Evolutionary conservation across 2,113 vertebrate species (phyloP), one percentile per base, ranked within the genome.

Genomic region (Silurus asotus): DNA sequence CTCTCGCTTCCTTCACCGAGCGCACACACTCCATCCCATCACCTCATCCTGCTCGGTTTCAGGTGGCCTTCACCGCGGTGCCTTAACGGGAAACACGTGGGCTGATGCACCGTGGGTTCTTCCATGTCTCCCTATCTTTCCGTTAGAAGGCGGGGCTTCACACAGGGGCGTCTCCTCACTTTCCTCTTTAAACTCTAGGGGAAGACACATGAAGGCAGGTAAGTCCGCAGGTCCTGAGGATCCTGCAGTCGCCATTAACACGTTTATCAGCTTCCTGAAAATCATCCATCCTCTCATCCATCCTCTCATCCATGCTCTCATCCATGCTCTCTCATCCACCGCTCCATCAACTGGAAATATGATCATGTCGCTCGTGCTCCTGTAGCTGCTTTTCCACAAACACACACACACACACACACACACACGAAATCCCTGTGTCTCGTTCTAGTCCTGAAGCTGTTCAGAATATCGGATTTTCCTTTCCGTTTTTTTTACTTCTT

Each of bases 21-120:
- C 45, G 49, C 75, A n/a, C 53, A n/a, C 82, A 58, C 11, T 0
- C 37, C 76, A 69, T 6, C 25, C 37, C 72, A 76, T 53, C 59
- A 53, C 20, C 0, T 81, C 84, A 61, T 74, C n/a, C 64, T 86
- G 85, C 69, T 75, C 25, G 28, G 59, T 58, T 14, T 48, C 19
- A 17, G 8, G 1, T 19, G 8, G n/a, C 11, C 67, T 55, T 56
- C 84, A 56, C 7, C 8, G 14, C 64, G 23, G 19, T 7, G 58
- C 28, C 20, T 51, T 19, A 72, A 13, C 74, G 67, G 67, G 78
- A 23, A 14, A 15, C 25, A 13, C 58, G 20, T n/a, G 9, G 48
- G 67, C 65, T 81, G 37, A 62, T 11, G 67, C 78, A 51, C 65
- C 59, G 28, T 55, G 72, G n/a, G 84, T 70, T 82, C 61, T 82